Evolutionary conservation across 1,140 invertebrate species (phyloP).

Genomic region (Drepana arcuata): DNA sequence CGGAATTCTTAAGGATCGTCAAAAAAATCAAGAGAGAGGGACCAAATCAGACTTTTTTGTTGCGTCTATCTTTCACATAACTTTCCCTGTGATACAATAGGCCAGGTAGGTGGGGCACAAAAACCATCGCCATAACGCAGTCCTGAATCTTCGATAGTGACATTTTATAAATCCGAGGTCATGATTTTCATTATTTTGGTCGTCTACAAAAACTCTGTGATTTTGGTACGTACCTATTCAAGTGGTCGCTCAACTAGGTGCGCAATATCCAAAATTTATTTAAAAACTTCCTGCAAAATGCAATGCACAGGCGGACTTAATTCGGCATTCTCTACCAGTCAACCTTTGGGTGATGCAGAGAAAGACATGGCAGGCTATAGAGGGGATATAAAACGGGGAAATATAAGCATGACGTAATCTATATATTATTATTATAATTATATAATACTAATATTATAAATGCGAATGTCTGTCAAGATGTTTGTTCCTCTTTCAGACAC

Average conservation of each 20-base stretch:
- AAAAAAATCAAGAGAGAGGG: constrained; percentile 28
- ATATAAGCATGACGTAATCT: too few species aligned
- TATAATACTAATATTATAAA: too few species aligned
- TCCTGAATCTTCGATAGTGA: constrained; percentile 50
- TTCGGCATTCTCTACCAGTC: too few species aligned
- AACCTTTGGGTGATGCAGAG: too few species aligned
- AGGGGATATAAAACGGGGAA: too few species aligned
- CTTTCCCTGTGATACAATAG: constrained; percentile 52
- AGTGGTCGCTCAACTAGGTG: constrained; percentile 2
- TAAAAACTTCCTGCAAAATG: too few species aligned
- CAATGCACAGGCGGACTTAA: too few species aligned
- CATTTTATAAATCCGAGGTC: constrained; percentile 53
- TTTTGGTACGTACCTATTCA: background rate
- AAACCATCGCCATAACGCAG: constrained; percentile 16
- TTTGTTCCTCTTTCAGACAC: too few species aligned
- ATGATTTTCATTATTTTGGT: constrained; percentile 12
- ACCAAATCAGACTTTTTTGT: constrained; percentile 40
- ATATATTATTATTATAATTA: too few species aligned
- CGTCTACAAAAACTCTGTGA: background rate
- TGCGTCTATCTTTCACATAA: constrained; percentile 47
- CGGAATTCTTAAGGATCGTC: constrained; percentile 35
- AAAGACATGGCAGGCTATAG: too few species aligned
- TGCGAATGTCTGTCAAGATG: too few species aligned
- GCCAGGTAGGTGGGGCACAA: constrained; percentile 44
- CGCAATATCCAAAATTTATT: too few species aligned